A percentile compares a stretch with the other conserved stretches of the same genome.
Conservation (phyloP, 2,113 vertebrate genomes). For the Dendropsophus ebraccatus region DNA sequence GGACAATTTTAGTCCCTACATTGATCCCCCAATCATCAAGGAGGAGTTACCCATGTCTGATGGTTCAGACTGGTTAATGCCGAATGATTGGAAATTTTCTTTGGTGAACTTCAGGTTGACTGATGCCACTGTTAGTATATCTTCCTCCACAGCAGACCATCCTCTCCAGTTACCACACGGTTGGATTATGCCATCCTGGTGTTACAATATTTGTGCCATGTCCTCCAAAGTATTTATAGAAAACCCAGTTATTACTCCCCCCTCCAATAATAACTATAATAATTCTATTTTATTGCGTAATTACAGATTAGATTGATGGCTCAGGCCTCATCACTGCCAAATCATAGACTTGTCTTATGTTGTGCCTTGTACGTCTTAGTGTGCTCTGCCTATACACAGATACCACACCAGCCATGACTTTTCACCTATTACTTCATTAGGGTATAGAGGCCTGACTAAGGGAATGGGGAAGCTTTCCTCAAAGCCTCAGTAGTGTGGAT, state of each 20-base stretch:
- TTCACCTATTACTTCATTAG: neutral
- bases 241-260: neutral
- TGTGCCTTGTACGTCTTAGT: neutral
- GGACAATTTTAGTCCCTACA: no score
- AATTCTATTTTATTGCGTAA: neutral
- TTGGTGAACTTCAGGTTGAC: no score
- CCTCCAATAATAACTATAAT: neutral
- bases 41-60: no score
- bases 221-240: neutral
- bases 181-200: neutral
- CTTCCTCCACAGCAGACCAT: neutral
- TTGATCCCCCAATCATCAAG: no score
- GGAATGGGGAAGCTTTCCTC: neutral
- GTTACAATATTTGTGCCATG: neutral
- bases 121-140: no score
- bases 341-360: neutral
- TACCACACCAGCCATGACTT: neutral
- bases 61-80: no score
- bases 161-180: neutral
- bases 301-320: neutral
- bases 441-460: neutral
- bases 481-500: neutral
- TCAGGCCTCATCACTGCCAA: neutral
- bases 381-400: neutral
- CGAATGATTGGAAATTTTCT: no score